phyloP scores from a whole-genome alignment of 2,797 vertebrate genomes.

The Crocodylus rhombifer region DNA sequence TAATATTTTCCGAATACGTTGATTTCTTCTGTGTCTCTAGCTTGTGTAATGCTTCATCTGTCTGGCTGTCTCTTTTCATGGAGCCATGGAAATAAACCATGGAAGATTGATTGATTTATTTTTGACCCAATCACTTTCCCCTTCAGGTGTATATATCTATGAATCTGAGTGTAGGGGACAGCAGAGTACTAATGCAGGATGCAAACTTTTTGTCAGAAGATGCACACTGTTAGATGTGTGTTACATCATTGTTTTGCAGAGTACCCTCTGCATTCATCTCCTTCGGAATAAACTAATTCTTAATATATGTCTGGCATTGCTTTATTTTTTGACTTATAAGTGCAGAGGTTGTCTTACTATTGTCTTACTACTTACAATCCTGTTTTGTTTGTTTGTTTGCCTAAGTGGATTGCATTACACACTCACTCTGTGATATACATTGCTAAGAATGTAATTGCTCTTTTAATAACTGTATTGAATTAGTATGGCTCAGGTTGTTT shows the following conservation, averaged over 20 bases:
- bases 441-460: neutral
- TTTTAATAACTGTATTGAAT: neutral
- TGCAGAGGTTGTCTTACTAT: neutral
- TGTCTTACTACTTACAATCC: neutral
- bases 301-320: neutral
- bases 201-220: neutral
- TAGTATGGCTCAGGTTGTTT: neutral
- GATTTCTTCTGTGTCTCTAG: neutral
- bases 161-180: neutral
- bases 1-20: neutral
- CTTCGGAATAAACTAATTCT: neutral
- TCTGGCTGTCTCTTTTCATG: neutral
- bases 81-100: too few relatives aligned
- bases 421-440: neutral
- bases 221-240: neutral
- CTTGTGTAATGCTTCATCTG: neutral
- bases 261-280: fast-evolving
- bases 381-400: neutral
- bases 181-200: neutral
- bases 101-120: neutral
- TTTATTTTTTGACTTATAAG: neutral
- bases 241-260: neutral
- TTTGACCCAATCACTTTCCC: neutral
- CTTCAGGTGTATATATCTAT: fast-evolving
- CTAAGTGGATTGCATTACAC: neutral